These are phyloP conservation scores for Triplophysa bombifrons DNA, from an alignment of 2,797 vertebrate genomes.

Conservation along the genomic window DNA sequence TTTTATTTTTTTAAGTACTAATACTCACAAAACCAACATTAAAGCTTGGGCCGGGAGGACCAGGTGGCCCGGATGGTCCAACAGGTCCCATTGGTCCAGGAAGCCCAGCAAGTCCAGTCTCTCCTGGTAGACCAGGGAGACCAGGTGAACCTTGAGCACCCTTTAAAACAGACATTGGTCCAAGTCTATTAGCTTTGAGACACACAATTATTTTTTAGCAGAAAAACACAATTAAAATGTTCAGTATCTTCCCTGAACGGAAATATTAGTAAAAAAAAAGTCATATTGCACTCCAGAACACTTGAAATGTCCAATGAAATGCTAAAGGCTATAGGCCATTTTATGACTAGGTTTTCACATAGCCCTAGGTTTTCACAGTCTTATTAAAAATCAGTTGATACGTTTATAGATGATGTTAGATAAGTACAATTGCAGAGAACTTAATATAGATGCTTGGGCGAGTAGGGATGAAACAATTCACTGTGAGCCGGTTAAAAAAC, in stretches of 20 bases:
- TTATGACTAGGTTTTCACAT: too few relatives aligned
- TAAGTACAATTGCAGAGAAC: neutral
- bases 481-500: too few relatives aligned
- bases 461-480: too few relatives aligned
- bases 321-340: too few relatives aligned
- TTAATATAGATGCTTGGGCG: neutral
- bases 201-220: too few relatives aligned
- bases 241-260: too few relatives aligned
- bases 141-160: slow-evolving; percentile 79
- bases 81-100: slow-evolving; percentile 89
- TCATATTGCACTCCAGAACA: too few relatives aligned
- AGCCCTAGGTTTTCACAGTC: too few relatives aligned
- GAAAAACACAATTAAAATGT: too few relatives aligned
- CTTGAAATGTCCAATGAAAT: too few relatives aligned
- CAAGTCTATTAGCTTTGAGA: too few relatives aligned
- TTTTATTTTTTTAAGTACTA: neutral
- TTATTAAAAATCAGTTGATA: neutral
- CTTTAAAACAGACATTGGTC: slow-evolving; percentile 56
- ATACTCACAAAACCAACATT: slow-evolving; percentile 89
- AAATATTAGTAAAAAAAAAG: too few relatives aligned
- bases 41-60: slow-evolving; percentile 78
- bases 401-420: neutral
- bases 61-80: slow-evolving; percentile 84
- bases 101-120: slow-evolving; percentile 83
- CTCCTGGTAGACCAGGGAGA: slow-evolving; percentile 75